Base-by-base conservation (phyloP, 2,888 invertebrate species). In the Mycogona germanica region DNA sequence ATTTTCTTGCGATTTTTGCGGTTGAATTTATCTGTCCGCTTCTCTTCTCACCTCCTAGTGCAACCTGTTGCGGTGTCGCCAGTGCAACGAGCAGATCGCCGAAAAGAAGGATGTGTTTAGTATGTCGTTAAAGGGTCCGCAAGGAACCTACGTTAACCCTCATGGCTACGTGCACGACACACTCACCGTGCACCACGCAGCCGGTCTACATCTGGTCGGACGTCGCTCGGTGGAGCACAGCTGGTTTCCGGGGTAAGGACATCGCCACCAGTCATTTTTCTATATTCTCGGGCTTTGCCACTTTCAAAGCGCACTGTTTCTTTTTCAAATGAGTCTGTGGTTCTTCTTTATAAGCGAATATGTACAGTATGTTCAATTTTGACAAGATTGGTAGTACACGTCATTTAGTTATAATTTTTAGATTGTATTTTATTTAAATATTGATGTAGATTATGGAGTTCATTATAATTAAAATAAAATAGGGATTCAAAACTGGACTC, bases 171-270 rank as follows among this genome's bases (percentile, higher is more conserved):
- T 87, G 48, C 85, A 85, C 64, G 87, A 88, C 67, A 87, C 84
- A 3, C 73, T 88, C 40, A 88, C 87, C 0, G 67, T 74, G 14
- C 62, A 66, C 56, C 65, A 65, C 46, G 66, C 66, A 2, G 58
- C 61, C 12, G 65, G 67, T 56, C 68, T 79, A 17, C 61, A 64
- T 9, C 61, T 68, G 29, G 70, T 74, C 29, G 71, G 73, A 4
- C 62, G 68, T 45, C 76, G 83, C 1, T 81, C 82, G 1, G 77
- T 77, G n/a, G 78, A 82, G 61, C 82, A 80, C 64, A 82, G 81
- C 59, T 88, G 88, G 88, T 88, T 88, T 68, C 87, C 87, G 5
- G 87, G 85, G 80, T 82, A 72, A 69, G 72, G 64, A 12, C n/a
- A n/a, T n/a, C n/a, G n/a, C n/a, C 56, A 44, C 29, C 54, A 55